A percentile compares a stretch with the other conserved stretches of the same genome.
Evolutionary conservation across 2,888 invertebrate species (phyloP).

Genomic region (Sthenelais limicola): DNA sequence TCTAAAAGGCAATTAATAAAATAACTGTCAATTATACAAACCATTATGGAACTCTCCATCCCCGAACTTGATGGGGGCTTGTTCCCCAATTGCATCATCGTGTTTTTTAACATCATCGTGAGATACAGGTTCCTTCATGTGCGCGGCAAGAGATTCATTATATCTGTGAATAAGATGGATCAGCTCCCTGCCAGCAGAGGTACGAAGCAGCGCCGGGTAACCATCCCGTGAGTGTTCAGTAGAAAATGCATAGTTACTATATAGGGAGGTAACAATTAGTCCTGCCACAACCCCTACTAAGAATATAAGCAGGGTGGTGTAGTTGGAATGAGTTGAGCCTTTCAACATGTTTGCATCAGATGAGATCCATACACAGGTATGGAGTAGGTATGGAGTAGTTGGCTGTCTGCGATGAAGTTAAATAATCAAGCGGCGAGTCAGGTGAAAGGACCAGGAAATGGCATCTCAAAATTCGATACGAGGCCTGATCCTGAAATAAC

Average conservation of each 20-base stretch:
- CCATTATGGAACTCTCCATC: conserved; percentile 12
- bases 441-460: too few species aligned
- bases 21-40: neutral
- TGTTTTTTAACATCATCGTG: conserved; percentile 1
- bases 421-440: too few species aligned
- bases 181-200: conserved; percentile 15
- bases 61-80: neutral
- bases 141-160: neutral
- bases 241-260: conserved; percentile 17
- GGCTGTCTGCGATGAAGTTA: too few species aligned
- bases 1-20: neutral
- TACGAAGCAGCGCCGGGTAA: conserved; percentile 7
- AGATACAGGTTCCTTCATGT: neutral
- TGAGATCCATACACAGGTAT: too few species aligned
- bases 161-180: neutral
- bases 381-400: too few species aligned
- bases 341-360: too few species aligned
- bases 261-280: conserved; percentile 22
- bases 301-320: too few species aligned
- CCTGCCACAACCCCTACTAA: conserved; percentile 23
- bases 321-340: too few species aligned
- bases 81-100: neutral
- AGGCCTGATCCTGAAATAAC: too few species aligned
- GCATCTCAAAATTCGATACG: too few species aligned
- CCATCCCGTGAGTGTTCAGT: conserved; percentile 13